Base-by-base conservation (phyloP, 2,888 invertebrate genomes). In the Napeogenes sylphis region DNA sequence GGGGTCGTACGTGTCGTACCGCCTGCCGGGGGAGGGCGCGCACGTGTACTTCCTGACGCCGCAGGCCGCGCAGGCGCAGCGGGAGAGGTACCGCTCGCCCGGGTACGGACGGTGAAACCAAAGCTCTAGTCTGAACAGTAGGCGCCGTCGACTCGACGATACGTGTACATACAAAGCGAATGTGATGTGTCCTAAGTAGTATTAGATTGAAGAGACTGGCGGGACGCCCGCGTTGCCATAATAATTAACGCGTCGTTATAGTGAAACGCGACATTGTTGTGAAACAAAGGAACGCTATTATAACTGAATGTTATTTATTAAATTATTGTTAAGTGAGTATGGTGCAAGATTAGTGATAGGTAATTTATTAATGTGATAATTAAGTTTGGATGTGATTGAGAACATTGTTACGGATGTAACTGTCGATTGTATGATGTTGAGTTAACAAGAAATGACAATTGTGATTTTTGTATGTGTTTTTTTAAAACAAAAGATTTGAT, bases 41-140 rank as follows among this genome's bases (percentile, higher is more conserved):
- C 95, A 95, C 82, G 94, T 95, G 74, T 95, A 95, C 79, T 95
- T 95, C 87, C 84, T 95, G 64, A 95, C 95, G 62, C 95, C 95
- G 3, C 94, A 94, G 74, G 91, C 77, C 56, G 80, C 51, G 30
- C 51, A 51, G 42, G 42, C 10, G 12, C 42, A 42, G 10, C 5
- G 85, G 54, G 83, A 86, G 62, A 75, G 87, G 71, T 87, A 86
- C 78, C 75, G 90, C 62, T 61, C 83, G 69, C 83, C 83, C 71
- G 86, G 83, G 68, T 87, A 86, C 82, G 87, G 89, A 75, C 86
- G 90, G 82, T 89, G 83, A 87, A 84, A 87, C 87, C 87, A 85
- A 87, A 87, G 84, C 85, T 89, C 90, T 90, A 90, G 90, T 90
- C 90, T 84, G 82, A 84, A 83, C 83, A 75, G 71, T 79, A 66